Evolutionary conservation across 2,113 vertebrate genomes (phyloP).

Genomic region (Thermophis baileyi): DNA sequence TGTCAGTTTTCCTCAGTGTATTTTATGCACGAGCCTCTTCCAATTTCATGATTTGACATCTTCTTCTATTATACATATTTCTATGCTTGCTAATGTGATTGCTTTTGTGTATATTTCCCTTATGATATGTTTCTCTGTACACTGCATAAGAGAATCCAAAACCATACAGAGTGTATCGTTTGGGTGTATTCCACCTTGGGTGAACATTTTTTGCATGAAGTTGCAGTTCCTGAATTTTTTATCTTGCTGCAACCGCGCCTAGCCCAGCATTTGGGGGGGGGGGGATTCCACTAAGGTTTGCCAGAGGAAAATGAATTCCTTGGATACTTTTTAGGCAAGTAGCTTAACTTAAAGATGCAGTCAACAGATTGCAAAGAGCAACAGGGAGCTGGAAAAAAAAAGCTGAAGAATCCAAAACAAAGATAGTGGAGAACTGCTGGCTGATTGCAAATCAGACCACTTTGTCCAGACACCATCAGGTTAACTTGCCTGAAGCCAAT

Average conservation of each 20-base stretch:
- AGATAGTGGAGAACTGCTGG: background rate
- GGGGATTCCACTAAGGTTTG: background rate
- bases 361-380: background rate
- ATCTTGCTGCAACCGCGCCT: background rate
- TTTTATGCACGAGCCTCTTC: background rate
- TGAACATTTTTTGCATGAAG: background rate
- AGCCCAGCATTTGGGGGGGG: background rate
- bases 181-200: background rate
- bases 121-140: background rate
- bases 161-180: too few relatives aligned
- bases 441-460: background rate
- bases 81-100: background rate
- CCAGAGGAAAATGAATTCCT: background rate
- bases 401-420: background rate
- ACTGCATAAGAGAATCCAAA: background rate
- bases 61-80: background rate
- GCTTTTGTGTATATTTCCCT: background rate
- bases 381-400: background rate
- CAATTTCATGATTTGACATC: background rate
- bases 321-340: background rate
- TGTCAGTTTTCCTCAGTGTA: background rate
- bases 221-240: background rate
- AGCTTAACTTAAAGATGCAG: constrained; percentile 13
- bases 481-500: background rate
- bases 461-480: background rate